phyloP scores from a whole-genome alignment of 2,888 invertebrate genomes.

The Sabellastarte sp. region DNA sequence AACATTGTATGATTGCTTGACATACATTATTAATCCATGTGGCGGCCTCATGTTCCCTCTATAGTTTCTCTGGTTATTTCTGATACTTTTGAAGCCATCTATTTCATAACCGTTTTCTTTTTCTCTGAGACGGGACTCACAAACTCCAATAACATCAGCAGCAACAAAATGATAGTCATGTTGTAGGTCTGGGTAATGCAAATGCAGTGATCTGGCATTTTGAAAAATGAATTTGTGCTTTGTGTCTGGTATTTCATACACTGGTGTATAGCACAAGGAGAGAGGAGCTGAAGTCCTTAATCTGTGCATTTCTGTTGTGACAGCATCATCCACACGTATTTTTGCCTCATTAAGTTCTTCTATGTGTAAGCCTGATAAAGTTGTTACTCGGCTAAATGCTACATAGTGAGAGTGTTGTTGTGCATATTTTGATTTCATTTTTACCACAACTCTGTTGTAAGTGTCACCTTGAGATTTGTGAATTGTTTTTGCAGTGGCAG shows the following conservation, averaged over 20 bases:
- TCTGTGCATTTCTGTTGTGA: not conserved
- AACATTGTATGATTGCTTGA: too few relatives aligned
- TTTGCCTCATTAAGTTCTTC: not conserved
- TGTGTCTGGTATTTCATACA: not conserved
- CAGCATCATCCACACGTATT: not conserved
- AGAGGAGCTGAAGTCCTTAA: not conserved
- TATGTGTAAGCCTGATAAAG: not conserved
- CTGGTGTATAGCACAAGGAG: not conserved
- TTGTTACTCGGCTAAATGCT: not conserved
- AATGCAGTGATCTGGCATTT: not conserved
- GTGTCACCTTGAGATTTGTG: not conserved
- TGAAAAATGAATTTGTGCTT: not conserved
- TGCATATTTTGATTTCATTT: not conserved
- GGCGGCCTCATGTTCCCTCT: not conserved
- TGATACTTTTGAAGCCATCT: not conserved
- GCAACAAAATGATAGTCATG: not conserved
- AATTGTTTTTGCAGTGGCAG: not conserved
- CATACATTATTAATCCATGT: not conserved
- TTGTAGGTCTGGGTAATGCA: not conserved
- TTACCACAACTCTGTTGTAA: not conserved
- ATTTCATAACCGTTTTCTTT: not conserved
- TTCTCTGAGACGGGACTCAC: not conserved
- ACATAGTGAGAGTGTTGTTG: not conserved
- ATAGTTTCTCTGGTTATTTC: not conserved
- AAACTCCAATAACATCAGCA: not conserved